phyloP scores from a whole-genome alignment of 2,113 vertebrate genomes.

The Trachemys scripta region DNA sequence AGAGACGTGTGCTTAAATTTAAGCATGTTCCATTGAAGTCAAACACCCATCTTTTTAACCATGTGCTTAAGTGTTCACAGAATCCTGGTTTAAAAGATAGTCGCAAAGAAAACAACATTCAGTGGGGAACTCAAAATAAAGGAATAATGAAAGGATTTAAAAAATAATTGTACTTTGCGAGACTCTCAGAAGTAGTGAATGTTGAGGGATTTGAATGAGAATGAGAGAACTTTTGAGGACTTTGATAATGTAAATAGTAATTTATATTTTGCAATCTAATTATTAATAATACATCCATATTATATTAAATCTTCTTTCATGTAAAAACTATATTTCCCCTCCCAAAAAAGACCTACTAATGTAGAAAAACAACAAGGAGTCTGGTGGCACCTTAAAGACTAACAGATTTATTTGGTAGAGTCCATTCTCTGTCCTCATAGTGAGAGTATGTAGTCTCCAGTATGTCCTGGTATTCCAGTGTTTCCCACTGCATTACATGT shows the following conservation, averaged over 20 bases:
- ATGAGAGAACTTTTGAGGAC: conserved; percentile 15
- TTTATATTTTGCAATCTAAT: conserved; percentile 50
- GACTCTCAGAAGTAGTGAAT: neutral
- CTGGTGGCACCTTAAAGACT: too few relatives aligned
- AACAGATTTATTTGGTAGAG: too few relatives aligned
- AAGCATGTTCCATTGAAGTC: neutral
- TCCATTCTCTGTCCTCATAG: conserved; percentile 6
- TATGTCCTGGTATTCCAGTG: neutral
- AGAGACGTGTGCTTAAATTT: neutral
- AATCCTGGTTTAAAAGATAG: neutral
- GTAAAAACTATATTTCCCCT: neutral
- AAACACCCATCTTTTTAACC: neutral
- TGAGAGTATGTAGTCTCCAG: too few relatives aligned
- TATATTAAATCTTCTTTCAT: conserved; percentile 41
- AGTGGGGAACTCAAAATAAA: conserved; percentile 2
- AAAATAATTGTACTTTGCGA: neutral
- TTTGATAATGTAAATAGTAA: conserved; percentile 48
- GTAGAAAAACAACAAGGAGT: too few relatives aligned
- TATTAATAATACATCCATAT: conserved; percentile 43
- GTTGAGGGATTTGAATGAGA: conserved; percentile 39
- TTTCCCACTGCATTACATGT: neutral
- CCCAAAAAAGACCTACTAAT: neutral
- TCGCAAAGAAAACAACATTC: conserved; percentile 11
- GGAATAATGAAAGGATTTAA: conserved; percentile 13
- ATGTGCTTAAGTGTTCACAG: neutral